Evolutionary conservation across 2,113 vertebrate genomes (phyloP), one percentile per base, ranked within the genome.

Genomic region (Dipodomys stephensi): DNA sequence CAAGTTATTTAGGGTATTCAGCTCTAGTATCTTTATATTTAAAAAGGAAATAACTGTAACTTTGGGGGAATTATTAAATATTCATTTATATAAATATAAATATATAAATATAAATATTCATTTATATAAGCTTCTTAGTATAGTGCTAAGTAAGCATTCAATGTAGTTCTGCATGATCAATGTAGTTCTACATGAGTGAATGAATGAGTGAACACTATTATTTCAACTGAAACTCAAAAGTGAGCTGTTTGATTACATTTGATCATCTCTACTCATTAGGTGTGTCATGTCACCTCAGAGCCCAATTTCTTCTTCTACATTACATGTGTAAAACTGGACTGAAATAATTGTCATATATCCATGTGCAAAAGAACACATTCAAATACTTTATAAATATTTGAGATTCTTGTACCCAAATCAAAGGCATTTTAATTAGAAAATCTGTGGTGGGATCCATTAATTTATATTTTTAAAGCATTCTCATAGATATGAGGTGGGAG

Each of bases 81-180:
- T 67, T 83, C 9, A n/a, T 65, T 68, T 88, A 15, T 68, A 28
- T 78, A 77, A 35, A 35, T n/a, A n/a, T n/a, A n/a, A n/a, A n/a
- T n/a, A n/a, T n/a, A n/a, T n/a, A n/a, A n/a, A n/a, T n/a, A n/a
- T 57, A 57, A 4, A 4, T 65, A 79, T 67, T n/a, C n/a, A n/a
- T n/a, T n/a, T n/a, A n/a, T n/a, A n/a, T n/a, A n/a, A 91, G 83
- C n/a, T 5, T 44, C 60, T 88, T 92, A 69, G 7, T 9, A 85
- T 65, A 71, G 30, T 78, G 39, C 16, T 65, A 49, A 94, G 19
- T 92, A 93, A 78, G 49, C 28, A 95, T 57, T 79, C 60, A 82
- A 30, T 91, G 39, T 5, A 25, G 19, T 71, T 71, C 82, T 86
- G 2, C 67, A 57, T 82, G 23, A 72, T 4, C 35, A 32, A 68